phyloP scores from a whole-genome alignment of 2,797 vertebrate species.

The Pseudochaenichthys georgianus region DNA sequence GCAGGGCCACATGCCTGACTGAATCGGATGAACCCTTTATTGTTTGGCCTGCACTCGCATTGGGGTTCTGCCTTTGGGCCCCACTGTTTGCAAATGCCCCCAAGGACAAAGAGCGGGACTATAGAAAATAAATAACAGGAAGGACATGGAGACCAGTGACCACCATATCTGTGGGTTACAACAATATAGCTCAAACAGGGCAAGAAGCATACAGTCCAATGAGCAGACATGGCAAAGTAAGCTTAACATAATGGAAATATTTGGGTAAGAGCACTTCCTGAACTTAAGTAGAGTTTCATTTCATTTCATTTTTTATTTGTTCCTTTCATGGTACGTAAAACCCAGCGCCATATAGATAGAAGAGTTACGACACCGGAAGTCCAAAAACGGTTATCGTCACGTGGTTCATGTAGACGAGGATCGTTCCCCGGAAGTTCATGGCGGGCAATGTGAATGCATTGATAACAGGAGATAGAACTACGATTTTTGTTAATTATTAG shows the following conservation, averaged over 20 bases:
- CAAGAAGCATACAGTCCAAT: background rate
- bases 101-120: conserved; percentile 30
- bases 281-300: too few relatives aligned
- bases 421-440: too few relatives aligned
- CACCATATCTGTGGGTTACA: background rate
- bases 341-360: too few relatives aligned
- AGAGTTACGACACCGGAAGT: too few relatives aligned
- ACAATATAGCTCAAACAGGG: background rate
- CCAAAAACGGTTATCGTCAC: too few relatives aligned
- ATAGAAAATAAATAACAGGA: conserved; percentile 25
- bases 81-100: conserved; percentile 45
- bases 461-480: too few relatives aligned
- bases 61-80: conserved; percentile 34
- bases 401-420: too few relatives aligned
- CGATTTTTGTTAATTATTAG: too few relatives aligned
- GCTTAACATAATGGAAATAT: background rate
- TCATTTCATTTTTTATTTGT: too few relatives aligned
- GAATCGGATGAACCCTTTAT: conserved; percentile 75
- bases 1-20: conserved; percentile 71
- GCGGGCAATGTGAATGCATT: too few relatives aligned
- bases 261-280: too few relatives aligned
- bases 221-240: background rate
- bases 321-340: too few relatives aligned
- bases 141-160: conserved; percentile 12
- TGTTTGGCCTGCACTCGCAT: conserved; percentile 63